A percentile compares a stretch with the other conserved stretches of the same genome.
Conservation (phyloP, 2,797 vertebrate species). For the Hapalemur alaotrensis region DNA sequence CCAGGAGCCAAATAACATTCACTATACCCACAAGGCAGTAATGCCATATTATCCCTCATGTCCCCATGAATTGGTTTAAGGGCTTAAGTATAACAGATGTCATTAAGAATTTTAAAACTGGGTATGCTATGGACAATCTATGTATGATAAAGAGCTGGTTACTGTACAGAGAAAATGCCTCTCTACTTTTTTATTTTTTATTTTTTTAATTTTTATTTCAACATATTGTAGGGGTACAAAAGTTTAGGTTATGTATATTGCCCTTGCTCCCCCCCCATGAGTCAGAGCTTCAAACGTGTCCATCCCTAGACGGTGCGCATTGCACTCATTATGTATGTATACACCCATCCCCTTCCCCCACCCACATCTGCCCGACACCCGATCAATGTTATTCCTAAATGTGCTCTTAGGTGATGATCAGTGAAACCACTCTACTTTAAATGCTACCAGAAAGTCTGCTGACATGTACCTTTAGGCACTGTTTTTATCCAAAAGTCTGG, state of each 20-base stretch:
- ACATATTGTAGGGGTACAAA: no score
- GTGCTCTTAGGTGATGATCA: no score
- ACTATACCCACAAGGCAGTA: not conserved
- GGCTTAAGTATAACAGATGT: not conserved
- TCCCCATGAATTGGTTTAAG: not conserved
- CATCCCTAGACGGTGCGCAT: no score
- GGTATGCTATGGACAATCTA: not conserved
- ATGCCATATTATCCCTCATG: not conserved
- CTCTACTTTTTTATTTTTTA: not conserved
- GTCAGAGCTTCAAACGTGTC: no score
- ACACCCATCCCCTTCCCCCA: no score
- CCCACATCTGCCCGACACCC: no score
- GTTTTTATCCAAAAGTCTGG: not conserved
- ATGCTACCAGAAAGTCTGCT: not conserved
- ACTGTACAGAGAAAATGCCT: not conserved
- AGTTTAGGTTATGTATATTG: no score
- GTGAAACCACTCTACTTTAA: not conserved
- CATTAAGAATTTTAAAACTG: constrained; percentile 32
- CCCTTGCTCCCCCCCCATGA: no score
- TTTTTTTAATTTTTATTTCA: no score
- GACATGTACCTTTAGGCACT: not conserved
- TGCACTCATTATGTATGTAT: no score
- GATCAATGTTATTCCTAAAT: no score
- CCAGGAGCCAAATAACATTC: not conserved
- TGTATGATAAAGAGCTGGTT: not conserved